Evolutionary conservation across 2,113 vertebrate genomes (phyloP).

Genomic region (Recurvirostra avosetta): DNA sequence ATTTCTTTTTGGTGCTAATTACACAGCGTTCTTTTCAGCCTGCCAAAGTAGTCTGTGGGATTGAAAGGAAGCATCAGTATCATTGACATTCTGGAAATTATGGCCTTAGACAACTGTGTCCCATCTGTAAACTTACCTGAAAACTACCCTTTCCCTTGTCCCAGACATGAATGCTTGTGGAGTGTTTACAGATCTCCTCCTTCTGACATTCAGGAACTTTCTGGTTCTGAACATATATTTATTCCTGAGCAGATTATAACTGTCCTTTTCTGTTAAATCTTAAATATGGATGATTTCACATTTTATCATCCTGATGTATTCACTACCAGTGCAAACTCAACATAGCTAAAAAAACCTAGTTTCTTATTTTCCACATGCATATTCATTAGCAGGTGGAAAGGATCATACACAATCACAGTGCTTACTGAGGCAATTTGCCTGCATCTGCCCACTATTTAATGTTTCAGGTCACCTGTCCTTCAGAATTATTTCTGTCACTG

Average conservation of each 20-base stretch:
- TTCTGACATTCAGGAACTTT: background rate
- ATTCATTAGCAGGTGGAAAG: constrained; percentile 58
- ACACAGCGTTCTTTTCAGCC: background rate
- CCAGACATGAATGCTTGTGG: background rate
- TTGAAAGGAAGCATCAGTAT: background rate
- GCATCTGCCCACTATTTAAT: constrained; percentile 37
- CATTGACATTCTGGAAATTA: background rate
- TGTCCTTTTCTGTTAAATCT: constrained; percentile 27
- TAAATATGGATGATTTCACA: constrained; percentile 43
- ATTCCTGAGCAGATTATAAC: background rate
- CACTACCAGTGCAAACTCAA: constrained; percentile 38
- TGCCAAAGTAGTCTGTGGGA: background rate
- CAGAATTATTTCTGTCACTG: constrained; percentile 24
- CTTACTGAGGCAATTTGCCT: constrained; percentile 46
- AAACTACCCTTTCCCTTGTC: background rate
- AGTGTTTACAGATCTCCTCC: background rate
- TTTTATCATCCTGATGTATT: constrained; percentile 52
- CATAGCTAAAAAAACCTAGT: background rate
- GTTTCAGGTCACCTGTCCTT: constrained; percentile 47
- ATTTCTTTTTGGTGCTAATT: background rate
- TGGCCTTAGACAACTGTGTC: background rate
- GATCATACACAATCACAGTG: constrained; percentile 11
- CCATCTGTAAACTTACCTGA: background rate
- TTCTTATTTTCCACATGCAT: constrained; percentile 40
- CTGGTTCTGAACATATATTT: background rate